Percentiles rank a stretch among this genome's conserved stretches.
phyloP scores from a whole-genome alignment of 2,797 vertebrate genomes.

The Brachyrhaphis roseni region DNA sequence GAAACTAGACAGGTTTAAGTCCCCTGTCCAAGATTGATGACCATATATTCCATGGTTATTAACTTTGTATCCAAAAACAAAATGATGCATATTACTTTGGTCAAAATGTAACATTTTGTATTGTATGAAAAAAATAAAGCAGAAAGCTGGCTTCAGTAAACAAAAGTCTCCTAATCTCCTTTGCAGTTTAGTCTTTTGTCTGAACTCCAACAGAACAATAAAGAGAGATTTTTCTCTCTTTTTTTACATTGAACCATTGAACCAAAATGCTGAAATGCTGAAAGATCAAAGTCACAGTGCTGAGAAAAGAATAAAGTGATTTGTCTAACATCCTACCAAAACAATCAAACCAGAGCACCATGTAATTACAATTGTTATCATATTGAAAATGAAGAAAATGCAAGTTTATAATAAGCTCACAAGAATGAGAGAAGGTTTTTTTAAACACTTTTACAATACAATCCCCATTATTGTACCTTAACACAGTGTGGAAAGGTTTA shows the following conservation, averaged over 20 bases:
- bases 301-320: background rate
- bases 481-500: background rate
- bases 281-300: background rate
- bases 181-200: conserved; percentile 3
- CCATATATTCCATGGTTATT: background rate
- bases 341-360: background rate
- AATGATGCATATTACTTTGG: conserved; percentile 36
- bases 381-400: background rate
- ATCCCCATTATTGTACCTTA: background rate
- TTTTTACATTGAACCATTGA: background rate
- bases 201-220: background rate
- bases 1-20: conserved; percentile 21
- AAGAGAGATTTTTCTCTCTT: background rate
- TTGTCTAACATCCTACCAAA: background rate
- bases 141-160: background rate
- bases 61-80: background rate
- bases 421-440: background rate
- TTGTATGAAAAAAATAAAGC: background rate
- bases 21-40: conserved; percentile 44
- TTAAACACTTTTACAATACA: background rate
- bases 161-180: conserved; percentile 17
- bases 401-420: background rate
- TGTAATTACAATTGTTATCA: background rate
- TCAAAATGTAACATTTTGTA: conserved; percentile 23
- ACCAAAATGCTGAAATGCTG: background rate